Evolutionary conservation across 2,888 invertebrate species (phyloP).

Genomic region (Agapetus fuscipes): DNA sequence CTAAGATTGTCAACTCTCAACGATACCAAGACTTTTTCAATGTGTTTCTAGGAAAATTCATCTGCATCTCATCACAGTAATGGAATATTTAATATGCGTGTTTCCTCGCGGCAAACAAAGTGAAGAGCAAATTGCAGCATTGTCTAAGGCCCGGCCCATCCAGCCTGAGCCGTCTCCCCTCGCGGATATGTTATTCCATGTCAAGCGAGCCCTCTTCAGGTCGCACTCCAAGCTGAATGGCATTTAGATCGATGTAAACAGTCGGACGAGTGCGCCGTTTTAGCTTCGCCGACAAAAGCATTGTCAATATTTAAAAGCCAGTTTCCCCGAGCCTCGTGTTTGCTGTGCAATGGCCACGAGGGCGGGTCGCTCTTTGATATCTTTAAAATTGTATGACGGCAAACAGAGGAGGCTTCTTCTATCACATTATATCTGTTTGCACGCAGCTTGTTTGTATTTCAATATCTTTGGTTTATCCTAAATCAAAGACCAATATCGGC

Average conservation of each 20-base stretch:
- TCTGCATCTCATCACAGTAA: neutral
- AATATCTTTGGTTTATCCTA: too few species aligned
- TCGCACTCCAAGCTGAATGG: constrained; percentile 4
- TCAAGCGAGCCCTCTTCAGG: too few species aligned
- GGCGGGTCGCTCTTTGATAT: too few species aligned
- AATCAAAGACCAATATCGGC: too few species aligned
- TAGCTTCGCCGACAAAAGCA: constrained; percentile 19
- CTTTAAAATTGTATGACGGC: neutral
- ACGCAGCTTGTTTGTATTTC: neutral
- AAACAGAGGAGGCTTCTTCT: constrained; percentile 13
- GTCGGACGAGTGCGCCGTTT: constrained; percentile 14
- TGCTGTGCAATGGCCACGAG: too few species aligned
- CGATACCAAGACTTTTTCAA: too few species aligned
- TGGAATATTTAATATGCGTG: constrained; percentile 20
- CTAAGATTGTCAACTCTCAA: too few species aligned
- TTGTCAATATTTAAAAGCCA: constrained; percentile 19
- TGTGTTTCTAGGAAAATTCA: too few species aligned
- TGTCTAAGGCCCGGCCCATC: constrained; percentile 8
- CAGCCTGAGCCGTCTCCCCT: too few species aligned
- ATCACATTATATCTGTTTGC: neutral
- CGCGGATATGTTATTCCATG: too few species aligned
- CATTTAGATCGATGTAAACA: constrained; percentile 16
- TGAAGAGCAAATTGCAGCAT: constrained; percentile 17
- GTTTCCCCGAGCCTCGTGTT: too few species aligned
- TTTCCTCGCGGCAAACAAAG: constrained; percentile 18